Evolutionary conservation across 53 echinoderm and acorn worm species (phyloP), one percentile per base, ranked within the genome.

Genomic region (Astropecten irregularis): DNA sequence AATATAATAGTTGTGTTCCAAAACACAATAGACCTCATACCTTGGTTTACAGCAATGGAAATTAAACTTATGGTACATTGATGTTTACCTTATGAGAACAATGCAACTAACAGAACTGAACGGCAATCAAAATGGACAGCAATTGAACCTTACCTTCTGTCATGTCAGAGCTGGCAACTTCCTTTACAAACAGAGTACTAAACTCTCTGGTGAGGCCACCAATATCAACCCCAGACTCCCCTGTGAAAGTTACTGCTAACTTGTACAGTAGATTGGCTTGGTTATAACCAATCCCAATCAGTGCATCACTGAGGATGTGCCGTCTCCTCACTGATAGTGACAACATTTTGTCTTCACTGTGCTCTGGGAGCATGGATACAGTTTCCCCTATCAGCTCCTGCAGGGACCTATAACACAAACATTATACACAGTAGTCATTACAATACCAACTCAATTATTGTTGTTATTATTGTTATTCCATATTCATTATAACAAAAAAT

Each of bases 131-230:
- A n/a, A n/a, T n/a, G n/a, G n/a, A n/a, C n/a, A n/a, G n/a, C n/a
- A n/a, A n/a, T n/a, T n/a, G n/a, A n/a, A 29, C 25, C 61, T 23
- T 61, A 61, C 61, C 61, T 61, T 61, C 30, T 1, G 30, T 13
- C 32, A 61, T 61, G 61, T 61, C 61, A 23, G 30, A 28, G 26
- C 30, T 29, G 32, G 3, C 5, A 29, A 61, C 61, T 3, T 61
- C 61, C 14, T 61, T 61, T 29, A 22, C 61, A 27, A 61, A 61
- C 1, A 60, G 32, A 29, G 61, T 61, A 23, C 30, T 27, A 9
- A 61, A 61, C 61, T 61, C 61, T 29, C 47, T 7, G 61, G 26
- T 61, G 30, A 61, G 61, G 25, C 61, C 61, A 15, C 61, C 61
- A 7, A 61, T 29, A 13, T 61, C 61, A 29, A 61, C 61, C 30